Conservation (phyloP, 92 coral and sea anemone species). For the Muricea muricata region DNA sequence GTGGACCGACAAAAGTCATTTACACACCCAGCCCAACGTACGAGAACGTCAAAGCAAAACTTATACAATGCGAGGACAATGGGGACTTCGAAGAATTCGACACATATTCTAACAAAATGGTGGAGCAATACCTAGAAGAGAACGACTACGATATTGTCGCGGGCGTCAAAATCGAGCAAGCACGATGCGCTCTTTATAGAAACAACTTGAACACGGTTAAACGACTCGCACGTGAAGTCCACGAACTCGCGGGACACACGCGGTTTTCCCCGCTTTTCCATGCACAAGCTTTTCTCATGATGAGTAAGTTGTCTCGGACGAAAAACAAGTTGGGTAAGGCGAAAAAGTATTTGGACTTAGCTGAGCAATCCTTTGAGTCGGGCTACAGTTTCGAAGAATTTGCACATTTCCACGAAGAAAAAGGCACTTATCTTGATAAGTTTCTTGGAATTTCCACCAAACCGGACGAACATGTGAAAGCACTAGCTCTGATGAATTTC, state of each 20-base stretch:
- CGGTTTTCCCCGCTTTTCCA: constrained; percentile 15
- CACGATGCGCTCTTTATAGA: neutral
- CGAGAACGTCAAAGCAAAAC: neutral
- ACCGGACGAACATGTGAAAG: constrained; percentile 3
- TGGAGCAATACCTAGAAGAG: neutral
- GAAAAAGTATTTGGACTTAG: neutral
- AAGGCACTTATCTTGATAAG: constrained; percentile 26
- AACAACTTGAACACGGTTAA: neutral
- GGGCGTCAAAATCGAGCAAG: constrained; percentile 15
- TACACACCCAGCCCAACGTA: neutral
- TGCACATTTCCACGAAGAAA: constrained; percentile 18
- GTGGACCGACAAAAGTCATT: neutral
- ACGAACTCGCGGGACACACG: constrained; percentile 16
- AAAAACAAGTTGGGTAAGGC: neutral
- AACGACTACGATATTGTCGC: constrained; percentile 10
- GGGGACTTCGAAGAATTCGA: neutral
- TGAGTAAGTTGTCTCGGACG: neutral
- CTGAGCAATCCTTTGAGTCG: neutral
- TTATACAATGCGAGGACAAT: neutral
- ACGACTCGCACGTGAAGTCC: neutral
- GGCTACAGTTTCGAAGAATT: neutral
- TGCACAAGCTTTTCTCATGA: constrained; percentile 7
- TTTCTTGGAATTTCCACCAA: neutral
- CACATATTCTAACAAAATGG: neutral
- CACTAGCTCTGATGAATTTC: constrained; percentile 6